Base-by-base conservation (phyloP, 2,797 vertebrate species). In the Esox lucius region DNA sequence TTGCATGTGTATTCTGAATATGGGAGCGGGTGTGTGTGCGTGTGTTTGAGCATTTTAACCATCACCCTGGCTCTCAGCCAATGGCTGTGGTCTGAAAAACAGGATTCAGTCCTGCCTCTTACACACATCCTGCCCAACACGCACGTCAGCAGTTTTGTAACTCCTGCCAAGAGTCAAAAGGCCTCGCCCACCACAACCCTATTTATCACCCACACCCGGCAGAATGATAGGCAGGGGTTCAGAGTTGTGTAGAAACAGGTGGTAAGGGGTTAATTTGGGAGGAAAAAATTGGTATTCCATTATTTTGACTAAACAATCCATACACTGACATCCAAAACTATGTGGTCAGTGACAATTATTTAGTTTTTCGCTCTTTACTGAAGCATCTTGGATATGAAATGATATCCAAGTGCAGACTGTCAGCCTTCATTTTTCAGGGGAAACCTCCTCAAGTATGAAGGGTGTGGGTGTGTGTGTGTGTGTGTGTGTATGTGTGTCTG, bases 121-220 rank as follows among this genome's bases (percentile, higher is more conserved):
- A 89, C 91, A 93, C 91, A 92, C 90, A 92, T 94, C 91, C 90
- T 91, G 90, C 87, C 88, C 84, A 64, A 83, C 80, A 85, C 83
- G 77, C 86, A 92, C 90, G 89, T 92, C 92, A 91, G 85, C 86
- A 91, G 78, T 80, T 86, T 91, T 89, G 89, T 81, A 85, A 84
- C 86, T 81, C 72, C 81, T 92, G 89, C 90, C 91, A 93, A 89
- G 81, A 88, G 84, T 83, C 85, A 80, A 86, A 85, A 86, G 88
- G 80, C 83, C 90, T 81, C 77, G 35, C 59, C 86, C 78, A 81
- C 79, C 83, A 76, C 79, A 78, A 85, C 84, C 84, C 82, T 80
- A 81, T 81, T 87, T 84, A 85, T 84, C 80, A 75, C 81, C 84
- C 82, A 73, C 4, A 3, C 86, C 82, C 78, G 65, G 62, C 35